These are phyloP conservation scores for Hypsibius dujardini DNA, from an alignment of 1,140 invertebrate genomes.

Conservation along the genomic window DNA sequence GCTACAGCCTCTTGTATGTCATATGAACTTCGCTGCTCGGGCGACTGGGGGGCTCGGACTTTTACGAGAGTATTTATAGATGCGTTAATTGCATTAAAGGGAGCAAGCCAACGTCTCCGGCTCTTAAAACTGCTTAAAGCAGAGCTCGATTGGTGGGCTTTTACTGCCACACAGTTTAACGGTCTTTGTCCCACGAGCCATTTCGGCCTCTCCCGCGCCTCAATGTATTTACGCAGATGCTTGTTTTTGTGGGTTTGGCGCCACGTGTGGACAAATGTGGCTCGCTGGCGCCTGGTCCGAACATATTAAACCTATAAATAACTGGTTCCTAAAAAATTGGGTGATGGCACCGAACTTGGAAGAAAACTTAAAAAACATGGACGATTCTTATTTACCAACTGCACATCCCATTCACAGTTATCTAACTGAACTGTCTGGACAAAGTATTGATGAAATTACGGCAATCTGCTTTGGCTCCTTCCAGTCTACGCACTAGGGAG, in stretches of 20 bases:
- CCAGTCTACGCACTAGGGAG: not conserved
- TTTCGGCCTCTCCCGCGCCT: not conserved
- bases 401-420: not conserved
- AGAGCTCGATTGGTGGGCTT: not conserved
- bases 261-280: not conserved
- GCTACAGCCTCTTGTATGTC: not conserved
- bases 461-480: not conserved
- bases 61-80: not conserved
- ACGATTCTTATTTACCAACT: no score
- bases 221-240: not conserved
- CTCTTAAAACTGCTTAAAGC: conserved; percentile 1
- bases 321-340: not conserved
- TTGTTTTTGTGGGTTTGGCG: not conserved
- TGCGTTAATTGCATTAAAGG: not conserved
- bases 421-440: not conserved
- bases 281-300: not conserved
- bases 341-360: not conserved
- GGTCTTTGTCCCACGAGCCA: not conserved
- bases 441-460: not conserved
- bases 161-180: not conserved
- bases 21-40: not conserved
- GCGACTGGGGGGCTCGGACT: not conserved
- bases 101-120: not conserved
- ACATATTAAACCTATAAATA: not conserved
- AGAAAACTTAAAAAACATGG: not conserved